Conservation (phyloP, 2,113 vertebrate genomes). For the Cariama cristata region DNA sequence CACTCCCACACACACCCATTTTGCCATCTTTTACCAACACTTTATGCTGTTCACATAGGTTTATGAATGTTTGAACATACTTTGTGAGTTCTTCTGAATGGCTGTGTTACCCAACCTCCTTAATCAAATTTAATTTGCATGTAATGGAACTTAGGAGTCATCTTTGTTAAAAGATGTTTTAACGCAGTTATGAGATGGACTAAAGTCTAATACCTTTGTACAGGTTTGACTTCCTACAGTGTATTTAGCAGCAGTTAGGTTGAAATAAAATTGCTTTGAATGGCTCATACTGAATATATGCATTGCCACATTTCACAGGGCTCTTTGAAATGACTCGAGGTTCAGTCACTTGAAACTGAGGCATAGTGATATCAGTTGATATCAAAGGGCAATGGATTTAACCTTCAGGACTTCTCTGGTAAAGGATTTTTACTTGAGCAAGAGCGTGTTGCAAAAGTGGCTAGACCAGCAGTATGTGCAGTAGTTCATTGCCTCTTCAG, state of each 20-base stretch:
- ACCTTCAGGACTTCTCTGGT: not conserved
- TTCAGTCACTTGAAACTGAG: not conserved
- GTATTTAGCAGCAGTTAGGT: not conserved
- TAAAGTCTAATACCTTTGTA: not conserved
- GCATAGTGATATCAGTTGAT: not conserved
- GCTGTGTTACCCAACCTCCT: not conserved
- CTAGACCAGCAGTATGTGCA: not conserved
- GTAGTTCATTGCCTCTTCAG: not conserved
- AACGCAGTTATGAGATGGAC: not conserved
- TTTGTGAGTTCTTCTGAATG: not conserved
- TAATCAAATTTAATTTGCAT: not conserved
- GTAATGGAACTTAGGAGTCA: not conserved
- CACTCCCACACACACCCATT: not conserved
- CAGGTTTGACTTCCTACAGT: not conserved
- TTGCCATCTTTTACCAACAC: not conserved
- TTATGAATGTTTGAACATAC: not conserved
- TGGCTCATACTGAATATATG: not conserved
- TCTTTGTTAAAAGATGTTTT: not conserved
- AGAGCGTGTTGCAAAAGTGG: not conserved
- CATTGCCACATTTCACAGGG: not conserved
- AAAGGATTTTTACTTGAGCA: not conserved
- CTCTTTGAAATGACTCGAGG: not conserved
- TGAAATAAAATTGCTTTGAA: not conserved
- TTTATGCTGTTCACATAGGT: not conserved
- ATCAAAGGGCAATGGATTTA: not conserved